A percentile compares a stretch with the other conserved stretches of the same genome.
Evolutionary conservation across 1,140 invertebrate species (phyloP).

Genomic region (Pachypeltis micranthus): DNA sequence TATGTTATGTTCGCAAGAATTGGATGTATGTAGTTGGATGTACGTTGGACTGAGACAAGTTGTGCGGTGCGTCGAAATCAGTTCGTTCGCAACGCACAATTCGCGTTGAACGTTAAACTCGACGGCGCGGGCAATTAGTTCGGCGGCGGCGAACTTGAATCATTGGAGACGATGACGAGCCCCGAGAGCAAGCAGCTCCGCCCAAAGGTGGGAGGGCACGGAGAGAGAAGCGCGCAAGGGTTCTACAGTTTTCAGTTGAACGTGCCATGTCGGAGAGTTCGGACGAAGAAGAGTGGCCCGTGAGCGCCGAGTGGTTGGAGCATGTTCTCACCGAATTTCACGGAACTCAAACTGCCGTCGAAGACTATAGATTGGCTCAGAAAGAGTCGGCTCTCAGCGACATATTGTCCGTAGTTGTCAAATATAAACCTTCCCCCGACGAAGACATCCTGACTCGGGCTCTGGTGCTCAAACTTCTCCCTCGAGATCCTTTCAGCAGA

Average conservation of each 20-base stretch:
- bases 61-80: too few relatives aligned
- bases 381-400: slow-evolving; percentile 49
- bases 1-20: too few relatives aligned
- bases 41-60: too few relatives aligned
- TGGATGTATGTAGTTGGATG: too few relatives aligned
- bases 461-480: slow-evolving; percentile 56
- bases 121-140: too few relatives aligned
- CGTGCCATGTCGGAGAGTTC: slow-evolving; percentile 30
- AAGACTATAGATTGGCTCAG: slow-evolving; percentile 28
- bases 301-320: slow-evolving; percentile 46
- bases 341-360: slow-evolving; percentile 34
- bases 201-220: slow-evolving; percentile 7
- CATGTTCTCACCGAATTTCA: slow-evolving; percentile 44
- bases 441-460: slow-evolving; percentile 24
- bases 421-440: slow-evolving; percentile 35
- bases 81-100: too few relatives aligned
- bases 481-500: slow-evolving; percentile 57
- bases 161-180: background rate
- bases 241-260: slow-evolving; percentile 34
- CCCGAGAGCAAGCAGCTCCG: background rate
- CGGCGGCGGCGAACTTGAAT: too few relatives aligned
- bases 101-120: too few relatives aligned
- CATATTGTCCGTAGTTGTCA: slow-evolving; percentile 45
- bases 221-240: slow-evolving; percentile 12
- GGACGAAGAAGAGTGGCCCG: slow-evolving; percentile 34